Evolutionary conservation across 1,140 invertebrate genomes (phyloP), one percentile per base, ranked within the genome.

Genomic region (Asobara japonica): DNA sequence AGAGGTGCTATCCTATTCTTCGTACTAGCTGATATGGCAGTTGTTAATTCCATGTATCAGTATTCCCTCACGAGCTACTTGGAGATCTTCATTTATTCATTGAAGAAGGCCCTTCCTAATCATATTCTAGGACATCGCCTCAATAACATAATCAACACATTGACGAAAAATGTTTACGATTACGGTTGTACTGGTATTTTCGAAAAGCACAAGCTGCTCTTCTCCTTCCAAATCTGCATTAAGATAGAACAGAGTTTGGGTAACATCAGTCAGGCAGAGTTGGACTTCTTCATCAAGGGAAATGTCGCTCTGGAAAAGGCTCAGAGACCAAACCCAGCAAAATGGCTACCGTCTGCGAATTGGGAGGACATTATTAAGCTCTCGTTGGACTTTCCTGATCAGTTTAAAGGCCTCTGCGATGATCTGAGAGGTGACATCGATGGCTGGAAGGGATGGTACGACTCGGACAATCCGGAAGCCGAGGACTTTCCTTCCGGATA

Each of bases 271-370:
- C 93, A 95, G 77, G 79, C 87, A 2, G 91, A 97, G 80, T 79
- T 97, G n/a, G 93, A 97, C 77, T 97, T 97, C 87, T 97, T 97
- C 79, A 94, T 97, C 65, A 96, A 96, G 82, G 95, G 95, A 22
- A 93, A 92, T 76, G 90, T 95, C 0, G 89, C 91, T 0, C 82
- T 96, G 29, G 94, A 95, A 76, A 94, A 94, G 78, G 89, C 92
- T n/a, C 79, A 89, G 3, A 84, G 88, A 31, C 78, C 83, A 18
- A 92, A 92, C 84, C 93, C 94, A 1, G 90, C 90, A 22, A 78
- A 85, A 1, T 97, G 95, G 94, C 84, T 97, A 67, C 84, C 91
- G 0, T 78, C 90, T 2, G 71, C 56, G 80, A 91, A 91, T 56
- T 97, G 95, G 95, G 91, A 94, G 82, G 94, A 97, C 84, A 86